phyloP scores from a whole-genome alignment of 2,888 invertebrate genomes.

The Cosmorhoe ocellata region DNA sequence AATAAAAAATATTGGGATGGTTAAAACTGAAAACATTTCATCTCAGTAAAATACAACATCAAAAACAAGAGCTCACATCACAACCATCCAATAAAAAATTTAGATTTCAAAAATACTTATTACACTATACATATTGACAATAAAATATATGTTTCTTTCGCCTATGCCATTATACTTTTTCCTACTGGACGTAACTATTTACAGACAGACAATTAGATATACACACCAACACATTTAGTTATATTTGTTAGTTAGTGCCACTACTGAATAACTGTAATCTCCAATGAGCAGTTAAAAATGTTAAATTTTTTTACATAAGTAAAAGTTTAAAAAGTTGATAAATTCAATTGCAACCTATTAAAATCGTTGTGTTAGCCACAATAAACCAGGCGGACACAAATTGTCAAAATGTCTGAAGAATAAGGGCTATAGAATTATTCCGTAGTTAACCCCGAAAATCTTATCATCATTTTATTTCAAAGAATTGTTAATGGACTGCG shows the following conservation, averaged over 20 bases:
- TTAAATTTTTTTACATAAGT: conserved; percentile 1
- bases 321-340: conserved; percentile 23
- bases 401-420: too few species aligned
- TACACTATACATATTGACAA: conserved; percentile 46
- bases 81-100: conserved; percentile 72
- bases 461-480: too few species aligned
- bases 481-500: too few species aligned
- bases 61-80: conserved; percentile 56
- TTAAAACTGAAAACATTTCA: conserved; percentile 11
- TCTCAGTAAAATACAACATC: conserved; percentile 22
- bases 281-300: conserved; percentile 14
- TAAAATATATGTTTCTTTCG: conserved; percentile 48
- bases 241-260: conserved; percentile 4
- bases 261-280: conserved; percentile 11
- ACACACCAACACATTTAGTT: conserved; percentile 12
- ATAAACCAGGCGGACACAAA: too few species aligned
- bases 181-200: conserved; percentile 57
- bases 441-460: too few species aligned
- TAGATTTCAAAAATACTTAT: conserved; percentile 50
- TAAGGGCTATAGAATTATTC: too few species aligned
- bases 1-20: conserved; percentile 16
- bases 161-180: conserved; percentile 40
- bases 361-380: conserved; percentile 2
- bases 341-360: conserved; percentile 30
- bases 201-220: conserved; percentile 32